Base-by-base conservation (phyloP, 2,888 invertebrate species). In the Clistopyga incitator region DNA sequence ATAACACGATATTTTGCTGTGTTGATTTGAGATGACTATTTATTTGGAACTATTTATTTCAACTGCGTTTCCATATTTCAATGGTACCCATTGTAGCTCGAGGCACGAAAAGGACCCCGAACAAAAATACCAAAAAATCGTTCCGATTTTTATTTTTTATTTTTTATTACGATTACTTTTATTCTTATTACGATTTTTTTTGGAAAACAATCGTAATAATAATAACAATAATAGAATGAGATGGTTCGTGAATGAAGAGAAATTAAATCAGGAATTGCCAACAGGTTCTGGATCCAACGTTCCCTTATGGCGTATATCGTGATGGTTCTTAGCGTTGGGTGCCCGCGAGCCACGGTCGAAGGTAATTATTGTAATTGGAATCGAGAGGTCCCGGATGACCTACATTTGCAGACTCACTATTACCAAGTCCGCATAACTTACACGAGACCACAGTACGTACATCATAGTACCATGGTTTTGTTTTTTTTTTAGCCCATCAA, bases 311-410 rank as follows among this genome's bases (percentile, higher is more conserved):
- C 11, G 20, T 29, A 18, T 81, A 20, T 81, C 54, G 64, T n/a
- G 75, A 64, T 10, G 74, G 59, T 59, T 67, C 72, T 54, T 18
- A 18, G 52, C 71, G 23, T 23, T 18, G 65, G 71, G 4, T 65
- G 77, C 68, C 50, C 59, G 74, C 50, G 47, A 78, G 59, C 78
- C 71, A 72, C 72, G 78, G 68, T 59, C 59, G 45, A 61, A 70
- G 81, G 76, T 84, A 83, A 85, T 85, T 85, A 85, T 83, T 83
- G 83, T 84, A 85, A 84, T 85, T 85, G 83, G 78, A 76, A 67
- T 82, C 78, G 82, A 82, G 75, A 75, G 25, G 78, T 79, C 50
- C 56, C 68, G 64, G 25, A 65, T 78, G 78, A 81, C 68, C 85
- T 65, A 82, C 75, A 85, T 85, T 76, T 78, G 42, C 25, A 50